Evolutionary conservation across 2,113 vertebrate species (phyloP), one percentile per base, ranked within the genome.

Genomic region (Ammodytes dubius): DNA sequence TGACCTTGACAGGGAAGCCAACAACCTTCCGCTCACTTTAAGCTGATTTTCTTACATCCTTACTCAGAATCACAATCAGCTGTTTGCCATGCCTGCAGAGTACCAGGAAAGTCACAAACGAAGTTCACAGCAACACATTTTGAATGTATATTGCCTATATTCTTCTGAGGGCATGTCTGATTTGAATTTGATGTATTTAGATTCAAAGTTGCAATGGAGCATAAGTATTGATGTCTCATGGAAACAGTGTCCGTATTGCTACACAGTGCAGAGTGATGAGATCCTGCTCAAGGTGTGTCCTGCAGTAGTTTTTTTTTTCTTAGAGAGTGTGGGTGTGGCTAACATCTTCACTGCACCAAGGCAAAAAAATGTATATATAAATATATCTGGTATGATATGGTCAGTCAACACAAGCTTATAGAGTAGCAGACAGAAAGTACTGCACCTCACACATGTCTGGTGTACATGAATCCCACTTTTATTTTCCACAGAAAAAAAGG

Each of bases 401-500:
- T 83, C 83, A 87, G 66, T 83, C 59, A 59, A 56, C 67, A 77
- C 39, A 63, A 86, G 79, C 80, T 70, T 27, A 27, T 27, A n/a
- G 40, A 64, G 86, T 1, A 85, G 87, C 82, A 77, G 82, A 92
- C 81, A 87, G 83, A 93, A 95, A 94, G 88, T 74, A 94, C 84
- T 82, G 92, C 91, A 91, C 83, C 87, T 85, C 88, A 94, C 89
- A 91, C 92, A 42, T 75, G 89, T 89, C 87, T 89, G 87, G 92
- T 94, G 91, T 93, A 92, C 92, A 93, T 92, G 87, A 93, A 92
- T 95, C 91, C 90, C 93, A 94, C 85, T 91, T 94, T 95, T 94
- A 93, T 93, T 93, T 92, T 89, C 71, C 89, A 93, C 87, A 93
- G 89, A 93, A 92, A 87, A 86, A 89, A 40, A 79, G 5, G 75